These are phyloP conservation scores for Sternarchorhynchus goeldii DNA, from an alignment of 2,797 vertebrate species.

Conservation along the genomic window DNA sequence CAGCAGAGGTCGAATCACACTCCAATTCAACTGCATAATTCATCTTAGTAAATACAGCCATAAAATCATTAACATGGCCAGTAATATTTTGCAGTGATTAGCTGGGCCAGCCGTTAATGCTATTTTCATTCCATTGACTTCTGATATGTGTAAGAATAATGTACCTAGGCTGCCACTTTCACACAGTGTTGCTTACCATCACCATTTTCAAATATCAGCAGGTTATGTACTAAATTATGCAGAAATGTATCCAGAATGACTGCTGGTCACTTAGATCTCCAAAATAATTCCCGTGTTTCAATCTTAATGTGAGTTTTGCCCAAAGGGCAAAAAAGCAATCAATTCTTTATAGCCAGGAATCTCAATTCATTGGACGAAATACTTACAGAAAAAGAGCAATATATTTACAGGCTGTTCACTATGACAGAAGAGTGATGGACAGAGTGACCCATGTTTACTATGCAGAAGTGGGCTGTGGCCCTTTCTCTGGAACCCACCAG, in stretches of 20 bases:
- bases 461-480: slow-evolving; percentile 13
- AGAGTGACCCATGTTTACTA: slow-evolving; percentile 9
- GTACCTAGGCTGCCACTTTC: slow-evolving; percentile 24
- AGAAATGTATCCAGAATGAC: slow-evolving; percentile 7
- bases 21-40: slow-evolving; percentile 40
- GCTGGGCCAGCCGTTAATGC: slow-evolving; percentile 36
- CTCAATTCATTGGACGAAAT: slow-evolving; percentile 25
- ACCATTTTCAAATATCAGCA: slow-evolving; percentile 40
- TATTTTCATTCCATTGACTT: slow-evolving; percentile 40
- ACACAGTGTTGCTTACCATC: slow-evolving; percentile 16
- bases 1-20: slow-evolving; percentile 28
- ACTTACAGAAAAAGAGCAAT: slow-evolving; percentile 1
- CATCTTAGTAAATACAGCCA: slow-evolving; percentile 48
- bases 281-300: slow-evolving; percentile 7
- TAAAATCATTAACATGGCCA: slow-evolving; percentile 16
- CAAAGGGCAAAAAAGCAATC: slow-evolving; percentile 12
- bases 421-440: not conserved
- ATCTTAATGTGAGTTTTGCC: not conserved
- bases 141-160: slow-evolving; percentile 36
- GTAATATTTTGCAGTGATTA: slow-evolving; percentile 44
- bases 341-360: slow-evolving; percentile 8
- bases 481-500: slow-evolving; percentile 22
- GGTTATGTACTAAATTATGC: slow-evolving; percentile 17
- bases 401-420: slow-evolving; percentile 29
- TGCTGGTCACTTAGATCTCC: slow-evolving; percentile 9